Conservation (phyloP, 2,888 invertebrate genomes). For the Myopa testacea region DNA sequence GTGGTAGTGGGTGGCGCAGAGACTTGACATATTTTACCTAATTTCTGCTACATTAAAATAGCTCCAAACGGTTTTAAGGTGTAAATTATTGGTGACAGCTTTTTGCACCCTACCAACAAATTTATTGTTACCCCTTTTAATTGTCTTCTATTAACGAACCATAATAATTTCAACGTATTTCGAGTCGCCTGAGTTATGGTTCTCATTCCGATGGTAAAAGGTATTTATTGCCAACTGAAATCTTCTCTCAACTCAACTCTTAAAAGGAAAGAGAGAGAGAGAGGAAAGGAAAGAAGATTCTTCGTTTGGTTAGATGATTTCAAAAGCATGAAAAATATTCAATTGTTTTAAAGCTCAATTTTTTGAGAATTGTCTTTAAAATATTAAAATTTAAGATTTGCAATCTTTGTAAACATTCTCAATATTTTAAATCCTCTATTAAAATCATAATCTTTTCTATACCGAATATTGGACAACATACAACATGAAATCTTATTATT, state of each 20-base stretch:
- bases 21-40: slow-evolving; percentile 17
- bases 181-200: slow-evolving; percentile 6
- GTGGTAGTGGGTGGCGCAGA: background rate
- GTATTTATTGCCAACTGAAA: background rate
- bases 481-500: too few species aligned
- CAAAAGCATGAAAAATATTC: too few species aligned
- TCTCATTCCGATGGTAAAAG: slow-evolving; percentile 3
- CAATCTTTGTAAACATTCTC: too few species aligned
- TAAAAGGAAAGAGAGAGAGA: background rate
- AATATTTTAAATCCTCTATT: too few species aligned
- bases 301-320: too few species aligned
- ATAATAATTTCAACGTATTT: slow-evolving; percentile 31
- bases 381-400: too few species aligned
- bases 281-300: too few species aligned
- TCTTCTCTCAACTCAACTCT: background rate
- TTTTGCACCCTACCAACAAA: background rate
- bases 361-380: too few species aligned
- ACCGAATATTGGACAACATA: too few species aligned
- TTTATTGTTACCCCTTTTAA: slow-evolving; percentile 23
- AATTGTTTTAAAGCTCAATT: too few species aligned
- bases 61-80: slow-evolving; percentile 14
- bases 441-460: too few species aligned
- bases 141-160: slow-evolving; percentile 2
- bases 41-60: slow-evolving; percentile 29
- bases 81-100: slow-evolving; percentile 24